These are phyloP conservation scores for Bufo gargarizans DNA, from an alignment of 2,113 vertebrate genomes.

Conservation along the genomic window DNA sequence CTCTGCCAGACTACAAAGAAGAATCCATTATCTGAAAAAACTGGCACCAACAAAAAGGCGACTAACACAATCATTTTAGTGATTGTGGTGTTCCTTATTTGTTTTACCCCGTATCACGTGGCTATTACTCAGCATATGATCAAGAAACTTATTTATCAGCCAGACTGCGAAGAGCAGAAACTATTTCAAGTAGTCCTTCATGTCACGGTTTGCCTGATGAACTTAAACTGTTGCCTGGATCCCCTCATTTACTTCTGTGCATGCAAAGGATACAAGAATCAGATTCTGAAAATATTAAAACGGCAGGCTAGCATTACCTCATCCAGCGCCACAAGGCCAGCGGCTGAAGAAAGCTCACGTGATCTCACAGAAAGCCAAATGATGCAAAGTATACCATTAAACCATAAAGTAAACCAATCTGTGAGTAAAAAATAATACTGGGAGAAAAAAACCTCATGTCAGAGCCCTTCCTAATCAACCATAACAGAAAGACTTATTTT, in stretches of 20 bases:
- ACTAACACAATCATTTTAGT: constrained; percentile 92
- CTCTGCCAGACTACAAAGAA: constrained; percentile 82
- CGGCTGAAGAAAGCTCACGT: constrained; percentile 85
- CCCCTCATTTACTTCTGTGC: constrained; percentile 98
- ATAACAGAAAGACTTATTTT: not conserved
- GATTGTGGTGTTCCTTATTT: constrained; percentile 89
- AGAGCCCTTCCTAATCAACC: not conserved
- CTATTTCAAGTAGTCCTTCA: constrained; percentile 92
- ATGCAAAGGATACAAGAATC: constrained; percentile 96
- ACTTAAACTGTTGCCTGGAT: constrained; percentile 93
- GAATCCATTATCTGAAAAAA: constrained; percentile 88
- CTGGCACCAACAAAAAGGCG: constrained; percentile 89
- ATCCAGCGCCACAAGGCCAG: constrained; percentile 85
- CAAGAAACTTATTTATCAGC: constrained; percentile 76
- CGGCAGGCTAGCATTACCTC: constrained; percentile 85
- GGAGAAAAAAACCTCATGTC: not conserved
- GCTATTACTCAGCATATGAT: constrained; percentile 93
- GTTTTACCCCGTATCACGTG: constrained; percentile 92
- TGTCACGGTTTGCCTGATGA: constrained; percentile 91
- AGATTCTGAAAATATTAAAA: constrained; percentile 86
- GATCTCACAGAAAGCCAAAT: constrained; percentile 70
- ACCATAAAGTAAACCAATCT: not conserved
- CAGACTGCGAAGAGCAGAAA: constrained; percentile 74
- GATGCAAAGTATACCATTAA: constrained; percentile 67
- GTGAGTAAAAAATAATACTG: not conserved